Percentiles rank a stretch among this genome's conserved stretches.
Evolutionary conservation across 2,888 invertebrate genomes (phyloP).

Genomic region (Crepidodera aurea): DNA sequence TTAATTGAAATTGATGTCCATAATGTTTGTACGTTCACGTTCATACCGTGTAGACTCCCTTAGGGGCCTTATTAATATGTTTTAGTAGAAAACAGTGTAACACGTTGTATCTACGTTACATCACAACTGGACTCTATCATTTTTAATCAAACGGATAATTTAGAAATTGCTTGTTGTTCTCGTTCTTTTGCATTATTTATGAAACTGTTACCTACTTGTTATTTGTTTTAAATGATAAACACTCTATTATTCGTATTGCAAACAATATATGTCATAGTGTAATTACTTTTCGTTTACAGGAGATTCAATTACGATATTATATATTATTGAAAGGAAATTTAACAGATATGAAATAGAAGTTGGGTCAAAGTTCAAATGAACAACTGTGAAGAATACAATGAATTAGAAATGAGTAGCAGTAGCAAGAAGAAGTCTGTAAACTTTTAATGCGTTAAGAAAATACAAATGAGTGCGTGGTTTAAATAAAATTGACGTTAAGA

Average conservation of each 20-base stretch:
- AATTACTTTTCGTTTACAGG: slow-evolving; percentile 20
- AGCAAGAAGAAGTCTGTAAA: no score
- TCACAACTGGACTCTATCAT: slow-evolving; percentile 48
- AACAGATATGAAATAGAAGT: neutral
- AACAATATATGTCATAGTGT: slow-evolving; percentile 34
- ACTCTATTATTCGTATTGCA: slow-evolving; percentile 32
- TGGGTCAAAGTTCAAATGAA: neutral
- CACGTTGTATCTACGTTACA: slow-evolving; percentile 42
- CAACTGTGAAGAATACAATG: no score
- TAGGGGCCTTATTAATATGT: slow-evolving; percentile 43
- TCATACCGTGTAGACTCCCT: neutral
- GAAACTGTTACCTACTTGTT: slow-evolving; percentile 31
- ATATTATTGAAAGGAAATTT: neutral
- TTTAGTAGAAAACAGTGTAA: slow-evolving; percentile 51
- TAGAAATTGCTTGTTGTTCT: slow-evolving; percentile 50
- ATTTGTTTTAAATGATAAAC: slow-evolving; percentile 33
- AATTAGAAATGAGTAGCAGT: no score
- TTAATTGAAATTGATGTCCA: slow-evolving; percentile 8
- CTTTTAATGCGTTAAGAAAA: no score
- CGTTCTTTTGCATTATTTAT: slow-evolving; percentile 50
- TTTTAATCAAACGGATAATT: slow-evolving; percentile 52
- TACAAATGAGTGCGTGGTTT: no score
- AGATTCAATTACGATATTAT: slow-evolving; percentile 20
- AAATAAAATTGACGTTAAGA: no score
- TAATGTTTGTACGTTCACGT: neutral